Evolutionary conservation across 2,797 vertebrate species (phyloP).

Genomic region (Rhyacichthys aspro): DNA sequence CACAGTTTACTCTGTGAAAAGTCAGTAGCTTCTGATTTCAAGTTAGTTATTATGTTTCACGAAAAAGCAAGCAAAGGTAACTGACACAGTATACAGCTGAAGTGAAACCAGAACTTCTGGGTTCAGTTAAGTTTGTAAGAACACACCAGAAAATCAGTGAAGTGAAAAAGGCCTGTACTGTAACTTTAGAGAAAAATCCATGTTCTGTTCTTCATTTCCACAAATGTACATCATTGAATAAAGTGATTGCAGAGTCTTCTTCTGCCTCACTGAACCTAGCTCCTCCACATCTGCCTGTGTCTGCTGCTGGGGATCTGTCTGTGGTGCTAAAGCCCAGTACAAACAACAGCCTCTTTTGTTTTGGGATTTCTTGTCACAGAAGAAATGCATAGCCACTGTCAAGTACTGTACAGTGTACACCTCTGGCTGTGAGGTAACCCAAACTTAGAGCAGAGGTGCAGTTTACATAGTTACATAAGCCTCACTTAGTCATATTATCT

Average conservation of each 20-base stretch:
- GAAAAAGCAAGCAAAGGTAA: not conserved
- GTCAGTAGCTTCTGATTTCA: not conserved
- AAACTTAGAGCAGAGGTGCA: not conserved
- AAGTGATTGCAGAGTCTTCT: too few relatives aligned
- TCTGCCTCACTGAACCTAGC: too few relatives aligned
- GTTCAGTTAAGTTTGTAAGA: too few relatives aligned
- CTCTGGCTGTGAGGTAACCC: not conserved
- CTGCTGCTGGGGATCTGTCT: not conserved
- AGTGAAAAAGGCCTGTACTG: too few relatives aligned
- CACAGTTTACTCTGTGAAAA: not conserved
- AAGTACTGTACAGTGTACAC: conserved; percentile 3
- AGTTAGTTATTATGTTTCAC: too few relatives aligned
- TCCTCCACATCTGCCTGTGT: too few relatives aligned
- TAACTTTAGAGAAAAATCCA: too few relatives aligned
- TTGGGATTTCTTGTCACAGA: not conserved
- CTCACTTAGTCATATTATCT: conserved; percentile 1
- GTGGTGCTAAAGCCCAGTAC: not conserved
- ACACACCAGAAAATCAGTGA: too few relatives aligned
- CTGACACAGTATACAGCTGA: too few relatives aligned
- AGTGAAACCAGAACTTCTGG: too few relatives aligned
- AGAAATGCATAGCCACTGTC: not conserved
- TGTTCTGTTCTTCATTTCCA: too few relatives aligned
- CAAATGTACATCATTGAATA: too few relatives aligned
- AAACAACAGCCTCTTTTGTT: not conserved
- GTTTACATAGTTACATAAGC: not conserved